Evolutionary conservation across 37 sponge, comb jelly and placozoan species (phyloP).

Genomic region (Amphimedon queenslandica): DNA sequence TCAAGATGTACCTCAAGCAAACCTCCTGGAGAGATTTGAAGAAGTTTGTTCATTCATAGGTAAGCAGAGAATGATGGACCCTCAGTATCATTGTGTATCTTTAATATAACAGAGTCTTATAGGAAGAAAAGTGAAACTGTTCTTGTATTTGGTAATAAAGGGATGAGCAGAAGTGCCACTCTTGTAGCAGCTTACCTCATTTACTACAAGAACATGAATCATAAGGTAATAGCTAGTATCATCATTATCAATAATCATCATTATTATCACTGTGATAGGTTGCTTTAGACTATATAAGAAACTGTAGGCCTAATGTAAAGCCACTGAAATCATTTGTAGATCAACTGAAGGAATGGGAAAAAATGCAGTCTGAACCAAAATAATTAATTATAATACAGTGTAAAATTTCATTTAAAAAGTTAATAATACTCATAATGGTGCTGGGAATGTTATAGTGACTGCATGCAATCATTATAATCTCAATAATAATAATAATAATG

Average conservation of each 20-base stretch:
- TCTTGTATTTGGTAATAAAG: slow-evolving; percentile 60
- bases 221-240: slow-evolving; percentile 48
- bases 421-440: no score
- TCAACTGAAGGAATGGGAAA: slow-evolving; percentile 77
- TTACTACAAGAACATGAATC: slow-evolving; percentile 59
- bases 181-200: slow-evolving; percentile 75
- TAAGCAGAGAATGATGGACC: background rate
- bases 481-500: background rate
- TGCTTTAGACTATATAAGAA: slow-evolving; percentile 47
- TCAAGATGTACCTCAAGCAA: slow-evolving; percentile 33
- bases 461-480: no score
- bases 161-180: slow-evolving; percentile 63
- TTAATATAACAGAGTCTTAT: slow-evolving; percentile 26
- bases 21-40: slow-evolving; percentile 44
- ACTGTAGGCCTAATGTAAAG: slow-evolving; percentile 49
- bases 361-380: no score
- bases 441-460: no score
- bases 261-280: slow-evolving; percentile 33
- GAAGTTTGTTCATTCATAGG: slow-evolving; percentile 70
- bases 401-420: no score
- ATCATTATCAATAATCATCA: background rate
- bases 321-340: slow-evolving; percentile 54
- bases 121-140: slow-evolving; percentile 54
- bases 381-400: no score
- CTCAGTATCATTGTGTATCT: background rate